A percentile compares a stretch with the other conserved stretches of the same genome.
These are phyloP conservation scores for Acronicta alni DNA, from an alignment of 2,888 invertebrate species.

Conservation along the genomic window DNA sequence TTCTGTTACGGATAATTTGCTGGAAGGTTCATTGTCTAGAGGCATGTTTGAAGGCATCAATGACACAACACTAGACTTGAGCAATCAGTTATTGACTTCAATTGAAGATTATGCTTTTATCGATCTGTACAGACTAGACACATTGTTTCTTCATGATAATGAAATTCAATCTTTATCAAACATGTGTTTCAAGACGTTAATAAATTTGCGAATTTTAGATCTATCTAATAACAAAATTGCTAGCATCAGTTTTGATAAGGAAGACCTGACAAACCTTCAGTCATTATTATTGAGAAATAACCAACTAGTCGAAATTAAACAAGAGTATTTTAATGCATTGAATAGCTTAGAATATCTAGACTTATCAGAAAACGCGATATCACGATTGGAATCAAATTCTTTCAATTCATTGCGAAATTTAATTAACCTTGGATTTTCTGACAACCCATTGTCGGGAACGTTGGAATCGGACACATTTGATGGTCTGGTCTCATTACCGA, in stretches of 20 bases:
- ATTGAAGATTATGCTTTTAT: constrained; percentile 73
- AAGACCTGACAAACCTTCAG: constrained; percentile 65
- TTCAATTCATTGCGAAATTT: constrained; percentile 67
- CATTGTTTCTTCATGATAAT: constrained; percentile 71
- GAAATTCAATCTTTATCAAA: constrained; percentile 60
- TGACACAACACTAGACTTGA: constrained; percentile 66
- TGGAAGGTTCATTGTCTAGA: constrained; percentile 66
- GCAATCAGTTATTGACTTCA: constrained; percentile 64
- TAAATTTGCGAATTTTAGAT: constrained; percentile 64
- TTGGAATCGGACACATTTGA: constrained; percentile 69
- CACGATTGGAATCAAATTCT: constrained; percentile 63
- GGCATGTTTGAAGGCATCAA: constrained; percentile 74
- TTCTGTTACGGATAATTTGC: constrained; percentile 63
- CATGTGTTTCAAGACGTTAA: constrained; percentile 66
- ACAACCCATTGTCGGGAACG: constrained; percentile 69
- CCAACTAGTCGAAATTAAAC: constrained; percentile 62
- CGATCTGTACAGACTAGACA: constrained; percentile 61
- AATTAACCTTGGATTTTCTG: constrained; percentile 69
- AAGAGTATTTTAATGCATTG: constrained; percentile 64
- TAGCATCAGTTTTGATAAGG: constrained; percentile 68
- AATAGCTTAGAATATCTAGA: constrained; percentile 68
- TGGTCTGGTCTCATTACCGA: constrained; percentile 69
- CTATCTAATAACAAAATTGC: constrained; percentile 72
- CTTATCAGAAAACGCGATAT: constrained; percentile 73
- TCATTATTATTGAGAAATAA: constrained; percentile 68